Evolutionary conservation across 2,113 vertebrate genomes (phyloP), one percentile per base, ranked within the genome.

Genomic region (Ovis canadensis): DNA sequence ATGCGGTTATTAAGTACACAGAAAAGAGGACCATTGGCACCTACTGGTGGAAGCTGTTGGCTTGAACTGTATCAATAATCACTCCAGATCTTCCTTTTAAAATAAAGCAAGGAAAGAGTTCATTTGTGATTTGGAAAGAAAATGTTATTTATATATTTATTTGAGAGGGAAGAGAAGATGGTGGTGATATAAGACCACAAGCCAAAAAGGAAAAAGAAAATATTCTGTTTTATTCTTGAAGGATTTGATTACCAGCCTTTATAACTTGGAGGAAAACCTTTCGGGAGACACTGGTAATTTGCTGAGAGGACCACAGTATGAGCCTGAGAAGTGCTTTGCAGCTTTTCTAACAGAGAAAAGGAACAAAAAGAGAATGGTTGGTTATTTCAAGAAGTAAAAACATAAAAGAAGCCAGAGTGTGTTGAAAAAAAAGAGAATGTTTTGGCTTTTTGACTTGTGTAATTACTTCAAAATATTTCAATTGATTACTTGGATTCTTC

Each of bases 241-340:
- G 59, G 36, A 50, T 57, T 83, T 81, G 60, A 80, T 89, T 36
- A 40, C 23, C 74, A n/a, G 82, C 12, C 48, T 98, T 96, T 93
- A 67, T 80, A 88, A 57, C 95, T 96, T 98, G 88, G 74, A 97
- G 91, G 87, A 77, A 92, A 95, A 92, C 64, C n/a, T 94, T 95
- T 93, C 93, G 78, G 60, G 88, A 94, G 60, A 96, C 36, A 19
- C 12, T 90, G 95, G 83, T 92, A 60, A 96, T 98, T 98, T 98
- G 71, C 94, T 90, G 91, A 94, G 74, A 90, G 95, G 40, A 95
- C 14, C 67, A 10, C 11, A 87, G 83, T 40, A 80, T 54, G 92
- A 29, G 23, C 62, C 95, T 95, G 74, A 57, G 80, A 97, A 57
- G 57, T 60, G 33, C 81, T 67, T 57, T 88, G 59, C 13, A 86